Evolutionary conservation across 2,888 invertebrate genomes (phyloP).

Genomic region (Troides aeacus): DNA sequence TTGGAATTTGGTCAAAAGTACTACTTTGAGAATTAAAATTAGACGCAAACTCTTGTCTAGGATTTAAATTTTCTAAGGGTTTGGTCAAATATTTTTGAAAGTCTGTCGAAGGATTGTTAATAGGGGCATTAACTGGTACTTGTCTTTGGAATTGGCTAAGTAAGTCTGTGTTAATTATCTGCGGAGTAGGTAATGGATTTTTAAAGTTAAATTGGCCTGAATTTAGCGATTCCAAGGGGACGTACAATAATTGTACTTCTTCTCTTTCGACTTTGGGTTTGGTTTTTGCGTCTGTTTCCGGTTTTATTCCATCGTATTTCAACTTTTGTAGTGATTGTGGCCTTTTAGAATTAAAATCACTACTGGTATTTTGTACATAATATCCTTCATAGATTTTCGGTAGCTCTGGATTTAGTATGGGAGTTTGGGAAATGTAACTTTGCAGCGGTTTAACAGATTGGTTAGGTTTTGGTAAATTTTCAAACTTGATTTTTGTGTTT

Average conservation of each 20-base stretch:
- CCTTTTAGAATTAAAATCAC: conserved; percentile 49
- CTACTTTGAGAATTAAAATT: conserved; percentile 57
- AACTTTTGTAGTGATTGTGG: conserved; percentile 67
- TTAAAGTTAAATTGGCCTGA: conserved; percentile 69
- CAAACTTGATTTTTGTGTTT: conserved; percentile 55
- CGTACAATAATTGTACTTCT: conserved; percentile 89
- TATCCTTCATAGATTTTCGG: conserved; percentile 71
- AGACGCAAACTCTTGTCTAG: conserved; percentile 54
- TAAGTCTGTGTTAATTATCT: conserved; percentile 56
- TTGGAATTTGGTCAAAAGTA: conserved; percentile 58
- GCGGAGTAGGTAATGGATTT: conserved; percentile 50
- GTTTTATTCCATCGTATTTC: conserved; percentile 56
- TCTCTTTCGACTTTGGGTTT: conserved; percentile 74
- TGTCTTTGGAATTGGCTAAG: conserved; percentile 55
- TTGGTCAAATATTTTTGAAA: conserved; percentile 51
- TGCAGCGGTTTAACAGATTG: conserved; percentile 47
- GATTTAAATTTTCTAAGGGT: conserved; percentile 48
- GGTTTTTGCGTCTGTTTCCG: conserved; percentile 44
- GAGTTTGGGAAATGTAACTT: conserved; percentile 49
- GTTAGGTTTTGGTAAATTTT: conserved; percentile 45
- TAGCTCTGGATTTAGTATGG: conserved; percentile 50
- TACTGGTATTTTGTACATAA: conserved; percentile 58
- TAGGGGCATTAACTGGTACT: conserved; percentile 37
- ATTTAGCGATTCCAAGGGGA: conserved; percentile 87
- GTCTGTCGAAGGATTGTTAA: conserved; percentile 45